Conservation (phyloP, 2,113 vertebrate species). For the Poeciliopsis turrubarensis region DNA sequence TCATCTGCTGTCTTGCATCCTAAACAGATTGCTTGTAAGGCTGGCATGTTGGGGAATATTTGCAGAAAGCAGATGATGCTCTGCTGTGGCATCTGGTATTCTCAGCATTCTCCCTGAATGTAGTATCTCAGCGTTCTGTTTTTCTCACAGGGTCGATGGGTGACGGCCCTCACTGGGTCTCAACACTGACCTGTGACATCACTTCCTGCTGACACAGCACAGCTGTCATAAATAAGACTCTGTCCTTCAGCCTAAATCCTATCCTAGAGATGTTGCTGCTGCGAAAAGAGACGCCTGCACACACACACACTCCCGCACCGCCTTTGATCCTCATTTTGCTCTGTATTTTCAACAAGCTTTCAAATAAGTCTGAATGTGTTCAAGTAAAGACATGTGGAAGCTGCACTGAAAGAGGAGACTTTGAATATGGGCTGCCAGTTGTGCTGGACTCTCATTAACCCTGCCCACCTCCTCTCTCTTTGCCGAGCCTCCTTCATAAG, state of each 20-base stretch:
- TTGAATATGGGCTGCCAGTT: slow-evolving; percentile 57
- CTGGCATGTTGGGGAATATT: neutral
- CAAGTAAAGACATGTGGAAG: slow-evolving; percentile 52
- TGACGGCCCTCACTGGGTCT: slow-evolving; percentile 59
- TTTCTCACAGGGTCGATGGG: slow-evolving; percentile 62
- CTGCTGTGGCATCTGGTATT: slow-evolving; percentile 44
- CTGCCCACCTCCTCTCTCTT: slow-evolving; percentile 66
- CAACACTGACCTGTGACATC: slow-evolving; percentile 74
- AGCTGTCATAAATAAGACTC: slow-evolving; percentile 58
- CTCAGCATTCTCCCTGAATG: slow-evolving; percentile 52
- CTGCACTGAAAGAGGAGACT: slow-evolving; percentile 26
- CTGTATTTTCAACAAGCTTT: slow-evolving; percentile 54
- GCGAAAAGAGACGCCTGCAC: slow-evolving; percentile 42
- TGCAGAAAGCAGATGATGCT: slow-evolving; percentile 67
- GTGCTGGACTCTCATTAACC: slow-evolving; percentile 77
- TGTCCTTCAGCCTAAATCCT: slow-evolving; percentile 55
- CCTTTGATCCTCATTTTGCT: slow-evolving; percentile 64
- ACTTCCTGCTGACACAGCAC: slow-evolving; percentile 68
- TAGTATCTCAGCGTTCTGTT: slow-evolving; percentile 55
- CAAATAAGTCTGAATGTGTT: slow-evolving; percentile 61
- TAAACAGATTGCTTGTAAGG: neutral
- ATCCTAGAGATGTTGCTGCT: slow-evolving; percentile 50
- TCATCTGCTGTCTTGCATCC: neutral
- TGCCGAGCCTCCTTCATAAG: slow-evolving; percentile 73
- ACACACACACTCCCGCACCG: slow-evolving; percentile 19